Evolutionary conservation across 2,888 invertebrate genomes (phyloP).

Genomic region (Hyalella azteca): DNA sequence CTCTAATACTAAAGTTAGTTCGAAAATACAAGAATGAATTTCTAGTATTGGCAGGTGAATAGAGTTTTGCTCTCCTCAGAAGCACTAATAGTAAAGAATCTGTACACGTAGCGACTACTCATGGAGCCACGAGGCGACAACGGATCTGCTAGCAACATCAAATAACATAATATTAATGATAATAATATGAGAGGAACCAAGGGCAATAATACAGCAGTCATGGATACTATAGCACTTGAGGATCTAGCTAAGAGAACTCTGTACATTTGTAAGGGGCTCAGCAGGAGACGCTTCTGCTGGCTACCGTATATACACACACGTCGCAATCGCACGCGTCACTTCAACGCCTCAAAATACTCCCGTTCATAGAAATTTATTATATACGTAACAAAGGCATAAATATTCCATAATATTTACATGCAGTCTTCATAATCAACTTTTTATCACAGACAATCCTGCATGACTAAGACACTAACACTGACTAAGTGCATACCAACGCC

Average conservation of each 20-base stretch:
- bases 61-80: conserved; percentile 5
- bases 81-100: conserved; percentile 29
- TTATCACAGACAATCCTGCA: conserved; percentile 58
- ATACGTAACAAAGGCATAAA: conserved; percentile 55
- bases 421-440: conserved; percentile 53
- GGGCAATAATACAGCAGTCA: conserved; percentile 33
- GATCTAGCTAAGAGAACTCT: conserved; percentile 28
- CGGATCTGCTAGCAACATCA: conserved; percentile 4
- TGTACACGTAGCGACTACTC: conserved; percentile 25
- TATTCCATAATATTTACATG: conserved; percentile 56
- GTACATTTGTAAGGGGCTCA: conserved; percentile 35
- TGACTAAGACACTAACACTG: conserved; percentile 58
- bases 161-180: conserved; percentile 36
- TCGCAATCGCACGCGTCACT: conserved; percentile 29
- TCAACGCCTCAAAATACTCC: conserved; percentile 48
- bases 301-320: conserved; percentile 30
- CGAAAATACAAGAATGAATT: conserved; percentile 37
- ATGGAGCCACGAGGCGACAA: not conserved
- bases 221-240: conserved; percentile 37
- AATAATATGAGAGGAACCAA: conserved; percentile 13
- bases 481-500: conserved; percentile 22
- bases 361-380: conserved; percentile 52
- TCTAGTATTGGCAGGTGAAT: conserved; percentile 35
- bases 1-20: conserved; percentile 31
- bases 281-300: conserved; percentile 13